Evolutionary conservation across 2,888 invertebrate genomes (phyloP).

Genomic region (Geotrupes spiniger): DNA sequence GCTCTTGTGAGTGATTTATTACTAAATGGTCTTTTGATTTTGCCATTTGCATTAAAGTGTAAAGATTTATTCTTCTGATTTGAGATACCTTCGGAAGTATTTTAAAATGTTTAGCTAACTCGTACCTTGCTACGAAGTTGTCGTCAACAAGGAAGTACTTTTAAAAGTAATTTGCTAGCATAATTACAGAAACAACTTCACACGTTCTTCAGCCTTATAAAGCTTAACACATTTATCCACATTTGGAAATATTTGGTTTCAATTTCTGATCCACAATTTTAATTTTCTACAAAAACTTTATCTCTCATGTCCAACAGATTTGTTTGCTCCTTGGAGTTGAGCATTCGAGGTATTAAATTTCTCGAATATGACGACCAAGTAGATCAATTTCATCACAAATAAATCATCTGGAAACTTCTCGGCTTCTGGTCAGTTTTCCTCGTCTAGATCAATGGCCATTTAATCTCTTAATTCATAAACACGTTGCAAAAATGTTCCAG

Average conservation of each 20-base stretch:
- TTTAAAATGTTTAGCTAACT: no score
- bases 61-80: background rate
- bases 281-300: background rate
- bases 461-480: no score
- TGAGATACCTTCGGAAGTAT: background rate
- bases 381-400: no score
- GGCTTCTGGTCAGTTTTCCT: background rate
- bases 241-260: background rate
- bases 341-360: background rate
- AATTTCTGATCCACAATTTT: background rate
- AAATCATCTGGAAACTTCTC: no score
- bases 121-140: no score
- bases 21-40: background rate
- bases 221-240: no score
- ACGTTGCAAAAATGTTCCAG: background rate
- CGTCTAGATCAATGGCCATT: no score
- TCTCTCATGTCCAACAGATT: background rate
- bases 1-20: no score
- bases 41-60: background rate
- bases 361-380: no score
- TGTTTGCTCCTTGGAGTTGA: background rate
- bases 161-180: no score
- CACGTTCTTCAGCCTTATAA: conserved; percentile 1
- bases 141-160: no score
- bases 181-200: no score